Base-by-base conservation (phyloP, 2,888 invertebrate species). In the Seira ritae region DNA sequence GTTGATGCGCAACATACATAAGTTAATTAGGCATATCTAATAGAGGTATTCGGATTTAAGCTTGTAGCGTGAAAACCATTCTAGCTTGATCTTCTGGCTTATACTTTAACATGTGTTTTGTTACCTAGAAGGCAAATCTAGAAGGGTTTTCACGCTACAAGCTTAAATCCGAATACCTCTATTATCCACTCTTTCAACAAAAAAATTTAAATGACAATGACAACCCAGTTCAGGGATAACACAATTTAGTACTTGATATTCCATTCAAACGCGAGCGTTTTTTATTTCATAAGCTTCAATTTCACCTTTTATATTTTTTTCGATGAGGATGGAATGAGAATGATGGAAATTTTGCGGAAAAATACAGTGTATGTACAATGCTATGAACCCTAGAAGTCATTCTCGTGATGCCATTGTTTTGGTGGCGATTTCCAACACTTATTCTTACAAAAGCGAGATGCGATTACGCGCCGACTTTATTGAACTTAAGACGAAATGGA, bases 331-430 rank as follows among this genome's bases (percentile, higher is more conserved):
- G 50, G 12, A 50, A 3, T 50, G 50, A 12, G n/a, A n/a, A n/a
- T 50, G 12, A 50, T 50, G 17, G 50, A 50, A 50, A 50, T 8
- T 50, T 50, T 50, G 50, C 50, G 8, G 31, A 31, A 31, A 31
- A 31, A 31, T 31, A 31, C n/a, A 8, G 42, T 12, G 42, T 42
- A 42, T 42, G 42, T 42, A 42, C 3, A 50, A 50, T 31, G 2
- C 3, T 50, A 50, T 50, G 50, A 31, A 8, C 31, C 8, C 8
- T 50, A 50, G 2, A 50, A 8, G 50, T 50, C 17, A 50, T n/a
- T n/a, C 31, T 31, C 50, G 17, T 50, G 50, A 50, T 20, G 22
- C 20, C 20, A 62, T 62, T 62, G 62, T 62, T 62, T 62, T 62
- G 62, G 62, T 62, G 3, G 62, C 22, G 6, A 12, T 42, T 42